These are phyloP conservation scores for Operophtera brumata DNA, from an alignment of 2,888 invertebrate genomes.

Conservation along the genomic window DNA sequence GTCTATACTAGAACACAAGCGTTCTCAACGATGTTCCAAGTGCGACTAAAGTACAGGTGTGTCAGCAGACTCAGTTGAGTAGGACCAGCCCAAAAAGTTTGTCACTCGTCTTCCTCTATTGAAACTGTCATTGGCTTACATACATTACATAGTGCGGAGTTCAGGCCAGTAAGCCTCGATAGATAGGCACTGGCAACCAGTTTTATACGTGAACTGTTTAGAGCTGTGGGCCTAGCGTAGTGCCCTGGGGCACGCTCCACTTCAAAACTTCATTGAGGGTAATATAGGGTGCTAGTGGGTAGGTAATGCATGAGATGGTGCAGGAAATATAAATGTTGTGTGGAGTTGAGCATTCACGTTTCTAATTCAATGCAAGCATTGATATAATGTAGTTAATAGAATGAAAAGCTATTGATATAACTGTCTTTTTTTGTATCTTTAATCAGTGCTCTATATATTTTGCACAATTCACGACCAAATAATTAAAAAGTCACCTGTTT, in stretches of 20 bases:
- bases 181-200: slow-evolving; percentile 1
- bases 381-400: not conserved
- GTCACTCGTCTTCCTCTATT: too few relatives aligned
- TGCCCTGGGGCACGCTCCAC: slow-evolving; percentile 29
- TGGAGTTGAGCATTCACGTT: slow-evolving; percentile 6
- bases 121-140: too few relatives aligned
- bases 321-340: slow-evolving; percentile 17
- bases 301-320: slow-evolving; percentile 16
- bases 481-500: too few relatives aligned
- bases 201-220: slow-evolving; percentile 2
- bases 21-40: too few relatives aligned
- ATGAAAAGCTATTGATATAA: not conserved
- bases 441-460: not conserved
- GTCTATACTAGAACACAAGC: too few relatives aligned
- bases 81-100: too few relatives aligned
- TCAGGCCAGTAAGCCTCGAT: not conserved
- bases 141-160: too few relatives aligned
- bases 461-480: not conserved
- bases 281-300: slow-evolving; percentile 23
- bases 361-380: slow-evolving; percentile 10
- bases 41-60: too few relatives aligned
- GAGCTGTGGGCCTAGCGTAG: slow-evolving; percentile 24
- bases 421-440: not conserved
- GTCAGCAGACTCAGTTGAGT: too few relatives aligned
- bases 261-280: slow-evolving; percentile 22